phyloP scores from a whole-genome alignment of 2,113 vertebrate species.

The Rhinopomastus cyanomelas region DNA sequence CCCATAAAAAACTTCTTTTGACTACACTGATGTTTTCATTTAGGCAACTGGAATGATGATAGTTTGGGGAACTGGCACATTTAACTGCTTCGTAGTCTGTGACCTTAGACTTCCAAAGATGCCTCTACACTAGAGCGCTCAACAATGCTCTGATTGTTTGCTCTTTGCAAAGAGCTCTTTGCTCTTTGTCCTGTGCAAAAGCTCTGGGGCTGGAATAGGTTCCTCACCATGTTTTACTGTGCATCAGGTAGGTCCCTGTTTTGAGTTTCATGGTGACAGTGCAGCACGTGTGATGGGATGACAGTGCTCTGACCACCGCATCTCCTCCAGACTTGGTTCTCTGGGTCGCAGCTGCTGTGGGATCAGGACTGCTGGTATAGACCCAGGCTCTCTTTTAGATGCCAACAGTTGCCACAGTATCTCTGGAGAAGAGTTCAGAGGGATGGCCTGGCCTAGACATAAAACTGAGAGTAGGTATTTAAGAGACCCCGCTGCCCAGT shows the following conservation, averaged over 20 bases:
- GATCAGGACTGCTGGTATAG: not conserved
- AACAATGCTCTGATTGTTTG: not conserved
- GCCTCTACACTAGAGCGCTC: not conserved
- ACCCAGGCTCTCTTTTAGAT: not conserved
- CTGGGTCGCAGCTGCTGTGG: not conserved
- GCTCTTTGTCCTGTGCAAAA: not conserved
- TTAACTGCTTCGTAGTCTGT: not conserved
- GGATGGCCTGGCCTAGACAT: not conserved
- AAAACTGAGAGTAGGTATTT: not conserved
- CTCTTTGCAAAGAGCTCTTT: not conserved
- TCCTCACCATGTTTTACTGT: not conserved
- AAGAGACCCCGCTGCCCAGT: too few species aligned
- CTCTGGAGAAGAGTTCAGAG: not conserved
- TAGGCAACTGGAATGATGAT: not conserved
- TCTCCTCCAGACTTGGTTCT: not conserved
- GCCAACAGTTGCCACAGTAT: not conserved
- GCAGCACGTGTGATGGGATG: not conserved
- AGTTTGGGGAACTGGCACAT: not conserved
- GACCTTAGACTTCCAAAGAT: not conserved
- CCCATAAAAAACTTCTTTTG: not conserved
- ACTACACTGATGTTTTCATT: not conserved
- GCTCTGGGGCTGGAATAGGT: not conserved
- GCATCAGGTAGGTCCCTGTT: not conserved
- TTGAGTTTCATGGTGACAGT: not conserved
- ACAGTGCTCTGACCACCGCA: not conserved